These are phyloP conservation scores for Hylomyscus alleni DNA, from an alignment of 2,797 vertebrate species.

Conservation along the genomic window DNA sequence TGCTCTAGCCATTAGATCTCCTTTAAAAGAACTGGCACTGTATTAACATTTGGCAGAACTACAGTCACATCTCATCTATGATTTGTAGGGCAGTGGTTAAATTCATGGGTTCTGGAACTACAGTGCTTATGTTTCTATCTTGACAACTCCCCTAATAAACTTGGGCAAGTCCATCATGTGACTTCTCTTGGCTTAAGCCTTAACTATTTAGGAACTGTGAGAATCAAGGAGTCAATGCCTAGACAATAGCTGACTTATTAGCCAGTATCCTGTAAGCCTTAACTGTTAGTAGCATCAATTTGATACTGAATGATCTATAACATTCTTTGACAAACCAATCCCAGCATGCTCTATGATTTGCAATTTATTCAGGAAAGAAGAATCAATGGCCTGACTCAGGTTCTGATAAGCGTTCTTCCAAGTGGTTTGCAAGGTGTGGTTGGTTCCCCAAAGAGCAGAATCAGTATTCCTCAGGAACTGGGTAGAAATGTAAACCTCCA, in stretches of 20 bases:
- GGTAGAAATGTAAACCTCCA: background rate
- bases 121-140: background rate
- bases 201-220: background rate
- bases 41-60: conserved; percentile 42
- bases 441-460: background rate
- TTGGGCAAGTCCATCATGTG: background rate
- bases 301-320: background rate
- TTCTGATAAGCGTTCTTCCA: background rate
- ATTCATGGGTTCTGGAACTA: background rate
- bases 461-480: background rate
- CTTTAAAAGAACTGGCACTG: background rate
- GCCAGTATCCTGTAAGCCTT: background rate
- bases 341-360: background rate
- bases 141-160: accelerated
- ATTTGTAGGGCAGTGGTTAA: background rate
- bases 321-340: conserved; percentile 1
- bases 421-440: background rate
- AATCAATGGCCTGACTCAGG: background rate
- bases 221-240: background rate
- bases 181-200: background rate
- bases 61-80: background rate
- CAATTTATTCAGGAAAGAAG: background rate
- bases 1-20: background rate
- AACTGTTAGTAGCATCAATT: background rate
- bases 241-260: background rate